Evolutionary conservation across 1,140 invertebrate species (phyloP).

Genomic region (Harlomillsia oculata): DNA sequence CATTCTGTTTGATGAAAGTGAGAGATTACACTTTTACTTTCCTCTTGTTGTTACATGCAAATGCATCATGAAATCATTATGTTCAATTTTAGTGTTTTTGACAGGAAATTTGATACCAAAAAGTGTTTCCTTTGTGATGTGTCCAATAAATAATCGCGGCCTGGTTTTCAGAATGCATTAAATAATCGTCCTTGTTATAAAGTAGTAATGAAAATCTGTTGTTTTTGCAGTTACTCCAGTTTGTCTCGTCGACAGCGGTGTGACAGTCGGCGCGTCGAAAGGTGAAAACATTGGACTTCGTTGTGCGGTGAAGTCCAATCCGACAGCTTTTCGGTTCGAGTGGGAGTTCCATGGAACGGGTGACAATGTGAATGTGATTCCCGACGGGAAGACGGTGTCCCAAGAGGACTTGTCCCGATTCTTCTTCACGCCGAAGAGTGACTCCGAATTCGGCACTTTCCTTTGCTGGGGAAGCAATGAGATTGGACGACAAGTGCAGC

Average conservation of each 20-base stretch:
- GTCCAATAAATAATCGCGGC: too few relatives aligned
- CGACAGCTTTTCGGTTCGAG: constrained; percentile 29
- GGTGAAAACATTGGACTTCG: constrained; percentile 31
- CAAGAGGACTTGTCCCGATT: constrained; percentile 32
- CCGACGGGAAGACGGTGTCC: constrained; percentile 26
- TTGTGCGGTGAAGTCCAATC: constrained; percentile 30
- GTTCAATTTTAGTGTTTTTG: neutral
- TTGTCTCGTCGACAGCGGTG: constrained; percentile 26
- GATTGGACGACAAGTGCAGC: constrained; percentile 55
- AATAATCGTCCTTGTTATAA: neutral
- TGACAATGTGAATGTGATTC: constrained; percentile 33
- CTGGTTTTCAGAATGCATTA: too few relatives aligned
- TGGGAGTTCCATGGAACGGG: constrained; percentile 36
- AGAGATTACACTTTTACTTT: neutral
- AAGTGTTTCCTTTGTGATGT: neutral
- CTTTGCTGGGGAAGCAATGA: constrained; percentile 45
- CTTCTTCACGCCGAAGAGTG: constrained; percentile 30
- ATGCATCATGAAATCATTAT: neutral
- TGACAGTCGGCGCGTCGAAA: constrained; percentile 36
- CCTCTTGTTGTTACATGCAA: constrained; percentile 6
- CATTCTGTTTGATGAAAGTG: neutral
- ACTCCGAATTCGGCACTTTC: constrained; percentile 34
- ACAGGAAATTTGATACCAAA: neutral
- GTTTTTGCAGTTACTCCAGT: constrained; percentile 32
- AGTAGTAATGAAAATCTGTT: neutral